These are phyloP conservation scores for Echeneis naucrates DNA, from an alignment of 2,797 vertebrate genomes.

Conservation along the genomic window DNA sequence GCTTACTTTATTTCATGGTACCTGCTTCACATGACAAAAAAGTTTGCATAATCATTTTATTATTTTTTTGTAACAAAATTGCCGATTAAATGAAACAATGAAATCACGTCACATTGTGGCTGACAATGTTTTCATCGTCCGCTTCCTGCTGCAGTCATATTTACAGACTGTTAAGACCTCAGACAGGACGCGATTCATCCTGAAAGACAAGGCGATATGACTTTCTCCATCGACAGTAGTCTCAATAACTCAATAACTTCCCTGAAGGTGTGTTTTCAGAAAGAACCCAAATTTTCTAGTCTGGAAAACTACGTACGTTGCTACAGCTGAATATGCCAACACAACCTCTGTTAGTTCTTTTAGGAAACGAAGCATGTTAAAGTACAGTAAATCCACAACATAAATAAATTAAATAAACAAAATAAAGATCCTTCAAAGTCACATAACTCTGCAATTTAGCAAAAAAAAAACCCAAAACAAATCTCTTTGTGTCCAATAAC, in stretches of 20 bases:
- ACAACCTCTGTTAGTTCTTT: neutral
- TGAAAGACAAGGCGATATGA: neutral
- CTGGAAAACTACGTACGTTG: neutral
- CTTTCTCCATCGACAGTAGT: neutral
- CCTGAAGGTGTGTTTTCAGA: slow-evolving; percentile 10
- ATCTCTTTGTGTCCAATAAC: neutral
- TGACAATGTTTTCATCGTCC: no score
- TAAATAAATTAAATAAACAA: no score
- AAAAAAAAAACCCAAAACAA: neutral
- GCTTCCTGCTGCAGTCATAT: no score
- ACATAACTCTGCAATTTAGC: neutral
- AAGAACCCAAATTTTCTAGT: slow-evolving; percentile 13
- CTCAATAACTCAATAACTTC: slow-evolving; percentile 2
- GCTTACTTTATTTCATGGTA: no score
- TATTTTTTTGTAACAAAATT: no score
- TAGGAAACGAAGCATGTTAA: neutral
- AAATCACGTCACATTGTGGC: no score
- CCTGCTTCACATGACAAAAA: no score
- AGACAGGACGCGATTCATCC: neutral
- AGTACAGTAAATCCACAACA: neutral
- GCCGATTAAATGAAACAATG: no score
- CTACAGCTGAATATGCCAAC: neutral
- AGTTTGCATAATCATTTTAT: no score
- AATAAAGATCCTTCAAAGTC: neutral
- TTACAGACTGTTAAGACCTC: no score